Conservation (phyloP, 1,140 invertebrate genomes). For the Harlomillsia oculata region DNA sequence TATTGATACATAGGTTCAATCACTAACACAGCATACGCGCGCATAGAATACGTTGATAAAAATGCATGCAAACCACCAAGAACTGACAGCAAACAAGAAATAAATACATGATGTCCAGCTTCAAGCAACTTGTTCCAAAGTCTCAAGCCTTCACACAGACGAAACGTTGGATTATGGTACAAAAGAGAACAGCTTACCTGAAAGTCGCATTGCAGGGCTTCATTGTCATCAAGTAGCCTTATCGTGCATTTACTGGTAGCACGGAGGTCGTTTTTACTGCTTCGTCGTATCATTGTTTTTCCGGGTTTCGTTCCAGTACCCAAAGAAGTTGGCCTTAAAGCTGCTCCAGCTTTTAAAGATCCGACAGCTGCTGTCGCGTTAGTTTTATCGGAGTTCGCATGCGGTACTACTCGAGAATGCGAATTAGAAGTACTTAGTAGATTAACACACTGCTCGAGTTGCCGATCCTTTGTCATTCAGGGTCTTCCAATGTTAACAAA, state of each 20-base stretch:
- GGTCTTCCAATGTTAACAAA: background rate
- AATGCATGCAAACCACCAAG: too few species aligned
- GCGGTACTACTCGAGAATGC: conserved; percentile 1
- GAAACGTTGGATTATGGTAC: too few species aligned
- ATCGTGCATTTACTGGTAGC: conserved; percentile 88
- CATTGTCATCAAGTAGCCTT: conserved; percentile 82
- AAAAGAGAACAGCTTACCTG: conserved; percentile 55
- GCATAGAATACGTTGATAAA: too few species aligned
- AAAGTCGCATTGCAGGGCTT: conserved; percentile 90
- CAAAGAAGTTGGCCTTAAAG: background rate
- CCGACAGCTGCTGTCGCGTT: background rate
- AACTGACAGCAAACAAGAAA: too few species aligned
- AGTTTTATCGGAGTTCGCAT: background rate
- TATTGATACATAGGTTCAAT: too few species aligned
- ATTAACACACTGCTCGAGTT: conserved; percentile 22
- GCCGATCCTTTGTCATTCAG: conserved; percentile 21
- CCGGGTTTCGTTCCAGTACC: background rate
- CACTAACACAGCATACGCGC: too few species aligned
- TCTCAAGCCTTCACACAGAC: too few species aligned
- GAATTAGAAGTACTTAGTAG: conserved; percentile 5
- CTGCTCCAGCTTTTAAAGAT: background rate
- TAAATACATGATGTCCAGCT: too few species aligned
- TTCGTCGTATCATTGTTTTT: conserved; percentile 56
- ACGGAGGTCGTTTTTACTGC: conserved; percentile 69
- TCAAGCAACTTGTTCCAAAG: too few species aligned